Evolutionary conservation across 1,140 invertebrate genomes (phyloP).

Genomic region (Helicoverpa armigera): DNA sequence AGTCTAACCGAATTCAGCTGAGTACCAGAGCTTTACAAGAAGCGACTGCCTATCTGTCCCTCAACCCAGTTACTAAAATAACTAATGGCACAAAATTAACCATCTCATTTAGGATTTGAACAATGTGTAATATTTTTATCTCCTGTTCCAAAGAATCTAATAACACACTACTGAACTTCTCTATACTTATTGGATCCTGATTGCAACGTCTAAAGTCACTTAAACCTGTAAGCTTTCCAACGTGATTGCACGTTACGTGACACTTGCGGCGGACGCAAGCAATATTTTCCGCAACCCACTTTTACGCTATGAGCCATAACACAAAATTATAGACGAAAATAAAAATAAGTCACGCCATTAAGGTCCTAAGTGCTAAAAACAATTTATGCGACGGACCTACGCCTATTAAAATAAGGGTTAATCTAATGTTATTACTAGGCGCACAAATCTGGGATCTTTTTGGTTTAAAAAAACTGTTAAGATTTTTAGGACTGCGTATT

Average conservation of each 20-base stretch:
- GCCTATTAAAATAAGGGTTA: constrained; percentile 21
- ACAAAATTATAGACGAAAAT: neutral
- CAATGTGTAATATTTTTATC: too few relatives aligned
- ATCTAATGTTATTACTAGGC: constrained; percentile 24
- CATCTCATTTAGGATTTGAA: too few relatives aligned
- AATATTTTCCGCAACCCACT: too few relatives aligned
- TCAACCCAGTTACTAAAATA: too few relatives aligned
- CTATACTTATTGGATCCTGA: neutral
- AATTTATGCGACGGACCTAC: neutral
- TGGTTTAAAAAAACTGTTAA: neutral
- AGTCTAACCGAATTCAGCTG: too few relatives aligned
- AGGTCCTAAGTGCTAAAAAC: neutral
- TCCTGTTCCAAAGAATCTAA: too few relatives aligned
- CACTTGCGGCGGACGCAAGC: neutral
- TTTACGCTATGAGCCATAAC: too few relatives aligned
- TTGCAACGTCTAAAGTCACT: neutral
- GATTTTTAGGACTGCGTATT: too few relatives aligned
- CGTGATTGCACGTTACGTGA: constrained; percentile 11
- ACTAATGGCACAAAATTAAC: too few relatives aligned
- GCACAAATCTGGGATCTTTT: neutral
- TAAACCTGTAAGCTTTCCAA: neutral
- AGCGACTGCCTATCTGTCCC: too few relatives aligned
- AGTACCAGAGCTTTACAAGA: too few relatives aligned
- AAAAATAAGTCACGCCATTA: neutral
- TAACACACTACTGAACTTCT: too few relatives aligned